A percentile compares a stretch with the other conserved stretches of the same genome.
Conservation (phyloP, 1,140 invertebrate genomes). For the Pseudomyrmex cubaensis region DNA sequence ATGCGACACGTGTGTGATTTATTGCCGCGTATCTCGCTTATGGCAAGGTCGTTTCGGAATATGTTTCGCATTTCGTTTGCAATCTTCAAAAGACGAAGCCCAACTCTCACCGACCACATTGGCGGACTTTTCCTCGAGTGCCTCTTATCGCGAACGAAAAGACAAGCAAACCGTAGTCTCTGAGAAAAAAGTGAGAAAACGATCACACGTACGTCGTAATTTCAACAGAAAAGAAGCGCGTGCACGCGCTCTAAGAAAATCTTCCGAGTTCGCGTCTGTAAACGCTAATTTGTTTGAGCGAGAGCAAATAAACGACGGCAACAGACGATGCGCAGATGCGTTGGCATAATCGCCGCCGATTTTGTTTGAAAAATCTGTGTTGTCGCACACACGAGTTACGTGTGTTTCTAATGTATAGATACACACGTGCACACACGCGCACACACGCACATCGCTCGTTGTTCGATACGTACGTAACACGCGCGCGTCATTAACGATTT, state of each 20-base stretch:
- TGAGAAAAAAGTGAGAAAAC: background rate
- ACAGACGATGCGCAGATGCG: slow-evolving; percentile 57
- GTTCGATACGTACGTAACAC: background rate
- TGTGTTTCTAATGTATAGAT: slow-evolving; percentile 23
- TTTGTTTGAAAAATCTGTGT: slow-evolving; percentile 45
- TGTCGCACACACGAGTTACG: background rate
- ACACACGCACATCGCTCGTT: background rate
- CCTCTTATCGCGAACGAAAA: slow-evolving; percentile 16
- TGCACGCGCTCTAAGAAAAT: background rate
- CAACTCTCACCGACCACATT: background rate
- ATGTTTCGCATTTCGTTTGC: slow-evolving; percentile 68
- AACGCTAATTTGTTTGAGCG: slow-evolving; percentile 60
- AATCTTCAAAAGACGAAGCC: slow-evolving; percentile 53
- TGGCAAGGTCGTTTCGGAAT: slow-evolving; percentile 65
- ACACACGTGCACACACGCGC: no score
- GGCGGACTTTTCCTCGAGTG: slow-evolving; percentile 2
- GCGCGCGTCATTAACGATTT: slow-evolving; percentile 37
- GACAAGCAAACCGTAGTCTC: background rate
- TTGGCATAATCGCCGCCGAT: slow-evolving; percentile 9
- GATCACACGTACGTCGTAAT: background rate
- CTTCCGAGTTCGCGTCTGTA: slow-evolving; percentile 7
- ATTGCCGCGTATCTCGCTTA: slow-evolving; percentile 50
- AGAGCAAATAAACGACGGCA: slow-evolving; percentile 61
- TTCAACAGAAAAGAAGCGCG: slow-evolving; percentile 23
- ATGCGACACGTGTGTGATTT: background rate